Percentiles rank a stretch among this genome's conserved stretches.
These are phyloP conservation scores for Drosophila sulfurigaster DNA, from an alignment of 1,140 invertebrate genomes.

Conservation along the genomic window DNA sequence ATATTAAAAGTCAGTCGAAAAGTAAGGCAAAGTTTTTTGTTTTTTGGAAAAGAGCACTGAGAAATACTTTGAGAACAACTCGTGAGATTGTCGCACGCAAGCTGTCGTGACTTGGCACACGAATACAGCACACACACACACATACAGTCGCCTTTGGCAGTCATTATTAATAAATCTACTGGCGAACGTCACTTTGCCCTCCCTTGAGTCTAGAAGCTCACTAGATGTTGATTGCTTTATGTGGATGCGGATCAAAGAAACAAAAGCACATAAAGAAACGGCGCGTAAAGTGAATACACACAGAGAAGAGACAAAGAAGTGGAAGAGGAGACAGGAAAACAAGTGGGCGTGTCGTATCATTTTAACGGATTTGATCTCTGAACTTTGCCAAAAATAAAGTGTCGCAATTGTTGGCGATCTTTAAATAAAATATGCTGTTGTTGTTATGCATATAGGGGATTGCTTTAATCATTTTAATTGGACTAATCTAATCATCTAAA, in stretches of 20 bases:
- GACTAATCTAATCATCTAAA: slow-evolving; percentile 66
- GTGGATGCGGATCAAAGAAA: slow-evolving; percentile 43
- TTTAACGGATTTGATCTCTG: slow-evolving; percentile 68
- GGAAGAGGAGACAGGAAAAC: background rate
- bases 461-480: slow-evolving; percentile 57
- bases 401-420: slow-evolving; percentile 11
- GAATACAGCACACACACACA: slow-evolving; percentile 14
- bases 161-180: slow-evolving; percentile 46
- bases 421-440: slow-evolving; percentile 17
- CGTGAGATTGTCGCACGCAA: slow-evolving; percentile 36
- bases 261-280: slow-evolving; percentile 18
- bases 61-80: slow-evolving; percentile 22
- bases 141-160: slow-evolving; percentile 9
- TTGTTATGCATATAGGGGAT: slow-evolving; percentile 5
- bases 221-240: slow-evolving; percentile 48
- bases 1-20: slow-evolving; percentile 13
- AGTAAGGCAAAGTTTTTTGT: background rate
- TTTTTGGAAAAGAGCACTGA: slow-evolving; percentile 17
- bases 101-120: slow-evolving; percentile 40
- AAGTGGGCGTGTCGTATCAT: slow-evolving; percentile 31
- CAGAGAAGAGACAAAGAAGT: background rate
- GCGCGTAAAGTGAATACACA: background rate
- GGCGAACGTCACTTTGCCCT: background rate
- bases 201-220: background rate
- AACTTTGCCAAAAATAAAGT: slow-evolving; percentile 37